Percentiles rank a stretch among this genome's conserved stretches.
phyloP scores from a whole-genome alignment of 2,113 vertebrate genomes.

The Oncorhynchus kisutch region DNA sequence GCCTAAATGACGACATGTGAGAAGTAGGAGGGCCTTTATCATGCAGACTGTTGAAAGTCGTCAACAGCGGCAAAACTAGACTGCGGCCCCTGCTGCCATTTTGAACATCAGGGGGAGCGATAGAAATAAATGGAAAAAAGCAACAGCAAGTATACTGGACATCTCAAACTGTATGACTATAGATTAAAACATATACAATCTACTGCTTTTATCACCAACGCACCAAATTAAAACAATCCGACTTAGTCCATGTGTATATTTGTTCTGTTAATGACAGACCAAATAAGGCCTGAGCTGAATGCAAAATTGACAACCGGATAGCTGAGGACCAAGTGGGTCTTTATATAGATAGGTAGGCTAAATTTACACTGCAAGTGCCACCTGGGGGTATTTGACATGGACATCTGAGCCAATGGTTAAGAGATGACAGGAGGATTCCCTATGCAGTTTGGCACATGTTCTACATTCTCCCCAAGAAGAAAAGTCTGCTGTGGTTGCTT shows the following conservation, averaged over 20 bases:
- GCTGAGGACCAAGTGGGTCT: not conserved
- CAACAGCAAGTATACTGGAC: not conserved
- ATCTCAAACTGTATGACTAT: too few relatives aligned
- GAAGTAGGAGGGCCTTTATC: too few relatives aligned
- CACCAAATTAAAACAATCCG: not conserved
- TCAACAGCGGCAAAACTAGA: slow-evolving; percentile 21
- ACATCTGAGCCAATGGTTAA: slow-evolving; percentile 8
- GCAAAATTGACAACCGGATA: not conserved
- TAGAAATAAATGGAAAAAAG: not conserved
- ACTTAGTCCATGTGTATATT: too few relatives aligned
- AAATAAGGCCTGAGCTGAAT: too few relatives aligned
- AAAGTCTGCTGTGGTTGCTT: not conserved
- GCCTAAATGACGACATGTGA: slow-evolving; percentile 43
- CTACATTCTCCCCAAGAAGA: not conserved
- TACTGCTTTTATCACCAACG: too few relatives aligned
- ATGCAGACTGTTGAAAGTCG: slow-evolving; percentile 18
- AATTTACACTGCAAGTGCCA: slow-evolving; percentile 24
- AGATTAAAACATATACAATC: too few relatives aligned
- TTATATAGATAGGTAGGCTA: slow-evolving; percentile 26
- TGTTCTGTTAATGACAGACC: too few relatives aligned
- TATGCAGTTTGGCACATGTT: not conserved
- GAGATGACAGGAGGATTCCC: not conserved
- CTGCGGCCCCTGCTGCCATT: slow-evolving; percentile 59
- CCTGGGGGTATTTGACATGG: not conserved
- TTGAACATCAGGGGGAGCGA: slow-evolving; percentile 54